A percentile compares a stretch with the other conserved stretches of the same genome.
Evolutionary conservation across 2,888 invertebrate species (phyloP).

Genomic region (Bursaphelenchus okinawaensis): DNA sequence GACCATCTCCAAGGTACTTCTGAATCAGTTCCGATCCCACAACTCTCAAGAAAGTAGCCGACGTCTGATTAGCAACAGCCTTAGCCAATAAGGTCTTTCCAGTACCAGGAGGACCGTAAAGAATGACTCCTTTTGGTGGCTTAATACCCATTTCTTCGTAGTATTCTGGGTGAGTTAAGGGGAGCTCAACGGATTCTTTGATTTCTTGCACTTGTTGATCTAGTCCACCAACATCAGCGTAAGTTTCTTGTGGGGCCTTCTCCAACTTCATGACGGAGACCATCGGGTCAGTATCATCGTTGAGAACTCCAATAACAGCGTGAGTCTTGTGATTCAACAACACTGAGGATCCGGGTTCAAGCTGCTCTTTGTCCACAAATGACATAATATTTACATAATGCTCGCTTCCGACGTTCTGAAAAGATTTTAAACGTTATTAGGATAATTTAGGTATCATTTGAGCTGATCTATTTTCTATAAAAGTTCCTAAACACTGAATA

Average conservation of each 20-base stretch:
- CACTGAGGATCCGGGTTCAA: conserved; percentile 97
- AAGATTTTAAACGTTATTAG: too few species aligned
- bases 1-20: conserved; percentile 94
- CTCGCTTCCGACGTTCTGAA: conserved; percentile 78
- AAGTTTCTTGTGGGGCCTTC: conserved; percentile 95
- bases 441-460: neutral
- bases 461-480: conserved; percentile 3
- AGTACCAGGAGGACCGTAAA: conserved; percentile 95
- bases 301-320: conserved; percentile 93
- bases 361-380: conserved; percentile 97
- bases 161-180: conserved; percentile 96
- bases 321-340: conserved; percentile 97
- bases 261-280: conserved; percentile 99
- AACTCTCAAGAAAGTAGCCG: conserved; percentile 93
- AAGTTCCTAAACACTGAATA: neutral
- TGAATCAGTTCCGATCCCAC: conserved; percentile 99
- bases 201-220: conserved; percentile 92
- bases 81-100: conserved; percentile 96
- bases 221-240: conserved; percentile 69
- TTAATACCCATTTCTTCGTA: conserved; percentile 99
- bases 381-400: conserved; percentile 98
- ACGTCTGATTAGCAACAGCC: conserved; percentile 98
- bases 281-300: conserved; percentile 99
- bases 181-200: conserved; percentile 95
- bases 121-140: conserved; percentile 92